Base-by-base conservation (phyloP, 2,888 invertebrate genomes). In the Orchestes rusci region DNA sequence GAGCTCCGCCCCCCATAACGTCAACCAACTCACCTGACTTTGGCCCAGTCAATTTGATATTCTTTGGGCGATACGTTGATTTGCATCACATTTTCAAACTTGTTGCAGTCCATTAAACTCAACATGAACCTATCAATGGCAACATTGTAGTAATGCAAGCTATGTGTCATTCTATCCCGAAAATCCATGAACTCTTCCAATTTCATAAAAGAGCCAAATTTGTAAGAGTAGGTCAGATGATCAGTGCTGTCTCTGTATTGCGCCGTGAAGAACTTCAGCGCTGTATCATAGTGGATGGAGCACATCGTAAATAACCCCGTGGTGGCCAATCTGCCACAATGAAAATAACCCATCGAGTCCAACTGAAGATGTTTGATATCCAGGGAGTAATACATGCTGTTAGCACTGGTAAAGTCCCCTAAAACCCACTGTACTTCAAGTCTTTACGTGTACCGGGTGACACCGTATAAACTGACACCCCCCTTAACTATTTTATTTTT, bases 331-430 rank as follows among this genome's bases (percentile, higher is more conserved):
- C 87, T 76, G 52, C 83, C 83, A 53, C 82, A 79, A 69, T 88
- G 84, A 49, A 86, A 71, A 71, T 88, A 89, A 53, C 94, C 91
- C 65, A 96, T 71, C 0, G 94, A 89, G 66, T 94, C 91, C 63
- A 93, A 73, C 69, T 94, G 94, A 56, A 95, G 80, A 69, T 95
- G 92, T 69, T 96, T 96, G 45, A 91, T 77, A 62, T 95, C 94
- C 61, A 96, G 70, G 40, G 77, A 77, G 55, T 82, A 80, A 68
- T 85, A 88, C 58, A 84, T 73, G 38, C 74, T 73, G 58, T 84
- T 81, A 19, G 89, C 88, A 1, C 83, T 83, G 36, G 78, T 67
- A 16, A 80, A 79, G 54, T 84, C 85, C 49, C 91, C 91, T 73
- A 68, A 58, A 64, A 69, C 62, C n/a, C n/a, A n/a, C n/a, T n/a